These are phyloP conservation scores for Drosophila pectinifera DNA, from an alignment of 1,140 invertebrate species.

Conservation along the genomic window DNA sequence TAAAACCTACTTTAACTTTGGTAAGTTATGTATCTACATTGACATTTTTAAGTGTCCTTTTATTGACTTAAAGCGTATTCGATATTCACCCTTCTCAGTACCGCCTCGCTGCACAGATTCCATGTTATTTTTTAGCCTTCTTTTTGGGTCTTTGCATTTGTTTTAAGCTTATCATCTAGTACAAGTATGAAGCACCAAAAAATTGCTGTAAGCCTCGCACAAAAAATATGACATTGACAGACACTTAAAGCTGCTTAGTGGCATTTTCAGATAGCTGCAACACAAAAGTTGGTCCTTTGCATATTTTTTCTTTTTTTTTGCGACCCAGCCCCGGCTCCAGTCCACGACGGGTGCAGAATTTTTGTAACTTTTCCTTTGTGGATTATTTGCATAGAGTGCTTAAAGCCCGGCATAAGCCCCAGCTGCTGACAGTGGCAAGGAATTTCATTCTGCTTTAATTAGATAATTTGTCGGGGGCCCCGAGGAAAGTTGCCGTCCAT, in stretches of 20 bases:
- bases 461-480: slow-evolving; percentile 62
- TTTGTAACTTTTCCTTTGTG: slow-evolving; percentile 49
- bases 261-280: slow-evolving; percentile 45
- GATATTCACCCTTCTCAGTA: background rate
- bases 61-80: slow-evolving; percentile 2
- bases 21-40: background rate
- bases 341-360: slow-evolving; percentile 21
- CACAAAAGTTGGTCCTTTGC: slow-evolving; percentile 65
- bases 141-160: slow-evolving; percentile 57
- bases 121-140: slow-evolving; percentile 29
- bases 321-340: background rate
- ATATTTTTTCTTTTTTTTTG: slow-evolving; percentile 13
- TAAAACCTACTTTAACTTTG: background rate
- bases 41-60: too few relatives aligned
- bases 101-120: background rate
- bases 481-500: slow-evolving; percentile 20
- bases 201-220: slow-evolving; percentile 70
- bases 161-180: slow-evolving; percentile 68
- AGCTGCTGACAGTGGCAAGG: slow-evolving; percentile 51
- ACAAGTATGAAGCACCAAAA: slow-evolving; percentile 59
- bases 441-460: slow-evolving; percentile 64
- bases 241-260: slow-evolving; percentile 81
- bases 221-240: slow-evolving; percentile 81
- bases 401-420: slow-evolving; percentile 58
- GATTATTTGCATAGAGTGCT: slow-evolving; percentile 66